These are phyloP conservation scores for Latrodectus hesperus DNA, from an alignment of 2,888 invertebrate species.

Conservation along the genomic window DNA sequence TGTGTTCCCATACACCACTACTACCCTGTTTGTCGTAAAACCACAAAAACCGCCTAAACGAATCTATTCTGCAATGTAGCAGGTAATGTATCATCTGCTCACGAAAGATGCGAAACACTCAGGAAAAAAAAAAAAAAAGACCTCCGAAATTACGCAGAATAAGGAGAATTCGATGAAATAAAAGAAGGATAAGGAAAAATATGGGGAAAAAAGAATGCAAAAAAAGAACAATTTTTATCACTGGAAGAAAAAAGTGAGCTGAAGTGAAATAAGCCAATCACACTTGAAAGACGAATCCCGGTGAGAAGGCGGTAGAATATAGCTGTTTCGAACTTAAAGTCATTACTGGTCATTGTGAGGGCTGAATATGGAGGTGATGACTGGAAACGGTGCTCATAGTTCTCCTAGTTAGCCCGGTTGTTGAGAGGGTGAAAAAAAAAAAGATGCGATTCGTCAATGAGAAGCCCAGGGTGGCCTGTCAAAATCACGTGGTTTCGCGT, in stretches of 20 bases:
- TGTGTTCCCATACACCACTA: too few relatives aligned
- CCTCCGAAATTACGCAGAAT: too few relatives aligned
- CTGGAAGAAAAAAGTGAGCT: not conserved
- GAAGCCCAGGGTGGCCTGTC: not conserved
- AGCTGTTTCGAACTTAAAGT: conserved; percentile 46
- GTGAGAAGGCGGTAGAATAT: conserved; percentile 5
- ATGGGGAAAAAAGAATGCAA: too few relatives aligned
- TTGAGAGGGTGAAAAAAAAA: not conserved
- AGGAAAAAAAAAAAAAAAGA: too few relatives aligned
- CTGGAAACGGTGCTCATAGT: not conserved
- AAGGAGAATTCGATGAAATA: too few relatives aligned
- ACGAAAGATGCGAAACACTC: too few relatives aligned
- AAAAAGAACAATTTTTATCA: too few relatives aligned
- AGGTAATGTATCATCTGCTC: too few relatives aligned
- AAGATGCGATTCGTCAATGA: not conserved
- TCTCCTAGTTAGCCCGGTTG: not conserved
- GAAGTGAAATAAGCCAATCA: not conserved
- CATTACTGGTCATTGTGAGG: conserved; percentile 61
- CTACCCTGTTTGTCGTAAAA: too few relatives aligned
- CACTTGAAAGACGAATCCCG: not conserved
- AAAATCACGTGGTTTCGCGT: not conserved
- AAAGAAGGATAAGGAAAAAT: too few relatives aligned
- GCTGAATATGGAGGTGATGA: conserved; percentile 46
- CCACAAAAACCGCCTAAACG: too few relatives aligned
- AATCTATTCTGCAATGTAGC: too few relatives aligned